phyloP scores from a whole-genome alignment of 2,113 vertebrate genomes.

The Gnathonemus echidnorhynchus region DNA sequence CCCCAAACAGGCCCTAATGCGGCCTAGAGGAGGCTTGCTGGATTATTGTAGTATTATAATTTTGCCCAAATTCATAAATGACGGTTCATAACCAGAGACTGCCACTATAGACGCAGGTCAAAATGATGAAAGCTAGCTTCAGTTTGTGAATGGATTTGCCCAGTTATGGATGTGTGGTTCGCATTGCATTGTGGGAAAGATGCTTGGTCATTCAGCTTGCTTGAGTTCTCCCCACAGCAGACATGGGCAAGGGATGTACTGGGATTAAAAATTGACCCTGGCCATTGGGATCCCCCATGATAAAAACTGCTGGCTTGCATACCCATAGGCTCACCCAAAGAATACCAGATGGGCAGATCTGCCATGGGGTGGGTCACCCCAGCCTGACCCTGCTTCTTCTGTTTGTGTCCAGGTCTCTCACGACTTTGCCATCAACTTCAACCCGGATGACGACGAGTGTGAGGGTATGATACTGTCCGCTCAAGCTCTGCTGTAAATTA shows the following conservation, averaged over 20 bases:
- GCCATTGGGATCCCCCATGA: background rate
- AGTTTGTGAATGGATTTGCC: background rate
- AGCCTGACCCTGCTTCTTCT: constrained; percentile 16
- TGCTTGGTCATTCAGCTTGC: background rate
- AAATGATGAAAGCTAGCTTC: background rate
- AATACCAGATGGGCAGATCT: background rate
- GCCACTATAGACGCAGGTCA: background rate
- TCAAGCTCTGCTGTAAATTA: background rate
- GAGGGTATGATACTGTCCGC: constrained; percentile 68
- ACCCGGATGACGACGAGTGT: constrained; percentile 84
- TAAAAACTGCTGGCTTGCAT: background rate
- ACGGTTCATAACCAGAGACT: background rate
- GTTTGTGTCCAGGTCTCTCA: constrained; percentile 75
- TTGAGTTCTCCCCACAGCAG: background rate
- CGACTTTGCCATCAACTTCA: constrained; percentile 94
- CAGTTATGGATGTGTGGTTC: background rate
- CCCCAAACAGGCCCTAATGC: background rate
- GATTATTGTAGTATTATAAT: background rate
- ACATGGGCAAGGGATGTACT: background rate
- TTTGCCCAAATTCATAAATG: background rate
- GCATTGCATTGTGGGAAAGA: background rate
- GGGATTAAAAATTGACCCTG: background rate
- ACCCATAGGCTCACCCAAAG: background rate
- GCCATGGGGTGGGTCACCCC: background rate
- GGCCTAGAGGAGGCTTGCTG: background rate